A percentile compares a stretch with the other conserved stretches of the same genome.
Evolutionary conservation across 2,113 vertebrate genomes (phyloP).

Genomic region (Microtus oregoni): DNA sequence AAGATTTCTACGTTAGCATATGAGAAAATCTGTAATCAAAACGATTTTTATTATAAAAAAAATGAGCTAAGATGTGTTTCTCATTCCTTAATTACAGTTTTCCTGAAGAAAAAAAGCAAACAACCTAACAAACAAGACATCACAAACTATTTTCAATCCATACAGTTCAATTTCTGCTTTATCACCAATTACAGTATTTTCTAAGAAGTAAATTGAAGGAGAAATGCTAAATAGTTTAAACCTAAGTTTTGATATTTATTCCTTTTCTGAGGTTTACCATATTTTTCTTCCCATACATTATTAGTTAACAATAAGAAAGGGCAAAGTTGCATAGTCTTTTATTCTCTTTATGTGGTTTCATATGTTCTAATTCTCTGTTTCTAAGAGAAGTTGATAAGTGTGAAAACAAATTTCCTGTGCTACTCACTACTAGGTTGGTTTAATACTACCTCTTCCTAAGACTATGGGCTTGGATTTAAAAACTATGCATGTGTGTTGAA

Average conservation of each 20-base stretch:
- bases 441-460: constrained; percentile 38
- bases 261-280: background rate
- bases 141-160: background rate
- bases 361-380: constrained; percentile 61
- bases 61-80: constrained; percentile 1
- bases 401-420: constrained; percentile 50
- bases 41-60: constrained; percentile 32
- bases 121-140: constrained; percentile 18
- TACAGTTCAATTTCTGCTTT: constrained; percentile 25
- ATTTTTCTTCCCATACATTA: background rate
- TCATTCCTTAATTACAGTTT: constrained; percentile 43
- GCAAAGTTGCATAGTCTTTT: background rate
- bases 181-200: constrained; percentile 6
- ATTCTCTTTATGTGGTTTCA: background rate
- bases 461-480: constrained; percentile 42
- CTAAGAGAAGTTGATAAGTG: constrained; percentile 25
- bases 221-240: background rate
- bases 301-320: constrained; percentile 10
- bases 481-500: constrained; percentile 38
- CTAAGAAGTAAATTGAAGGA: background rate
- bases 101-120: constrained; percentile 42
- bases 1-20: constrained; percentile 65
- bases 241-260: background rate
- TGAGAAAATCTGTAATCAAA: constrained; percentile 48
- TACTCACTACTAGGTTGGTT: constrained; percentile 61